Base-by-base conservation (phyloP, 2,113 vertebrate genomes). In the Malurus cyaneus region DNA sequence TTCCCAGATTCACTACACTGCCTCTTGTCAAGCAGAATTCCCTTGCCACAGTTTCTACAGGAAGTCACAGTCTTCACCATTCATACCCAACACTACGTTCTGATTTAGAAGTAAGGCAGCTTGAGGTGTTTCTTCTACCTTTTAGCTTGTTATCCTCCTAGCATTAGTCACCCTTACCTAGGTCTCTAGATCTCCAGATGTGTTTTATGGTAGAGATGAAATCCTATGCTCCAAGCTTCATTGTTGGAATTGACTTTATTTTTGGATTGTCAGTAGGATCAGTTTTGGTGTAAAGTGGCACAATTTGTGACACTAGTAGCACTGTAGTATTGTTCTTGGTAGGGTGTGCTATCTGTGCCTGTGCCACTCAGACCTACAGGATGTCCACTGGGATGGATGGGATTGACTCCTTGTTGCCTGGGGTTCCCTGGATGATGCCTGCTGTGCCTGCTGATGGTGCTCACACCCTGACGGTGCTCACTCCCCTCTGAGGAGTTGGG, bases 381-480 rank as follows among this genome's bases (percentile, higher is more conserved):
- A 41, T 14, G 14, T 54, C 11, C 0, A 0, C 14, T 0, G 1
- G 24, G 46, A 14, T 53, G 2, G 4, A 19, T 0, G 9, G 18
- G n/a, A 34, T 41, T 2, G 15, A 3, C 26, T 71, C 36, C 72
- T 39, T 18, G 49, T n/a, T 4, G 17, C 28, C 32, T 3, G 8
- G 6, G 4, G 0, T 14, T 50, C 31, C 6, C 25, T 42, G 31
- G 60, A 73, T 12, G 53, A 49, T 28, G 5, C 7, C 0, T 0
- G 1, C 8, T 17, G 32, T 21, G 5, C 28, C 1, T 0, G 3
- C 18, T 28, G 50, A 6, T 0, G 8, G 11, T 10, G 8, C 12
- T 39, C 11, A 0, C 53, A 69, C 50, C n/a, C 34, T n/a, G 32
- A 7, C 0, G 2, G 4, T 14, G 6, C 16, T 49, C 18, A 0